Evolutionary conservation across 1,140 invertebrate species (phyloP), one percentile per base, ranked within the genome.

Genomic region (Hydropsyche tenuis): DNA sequence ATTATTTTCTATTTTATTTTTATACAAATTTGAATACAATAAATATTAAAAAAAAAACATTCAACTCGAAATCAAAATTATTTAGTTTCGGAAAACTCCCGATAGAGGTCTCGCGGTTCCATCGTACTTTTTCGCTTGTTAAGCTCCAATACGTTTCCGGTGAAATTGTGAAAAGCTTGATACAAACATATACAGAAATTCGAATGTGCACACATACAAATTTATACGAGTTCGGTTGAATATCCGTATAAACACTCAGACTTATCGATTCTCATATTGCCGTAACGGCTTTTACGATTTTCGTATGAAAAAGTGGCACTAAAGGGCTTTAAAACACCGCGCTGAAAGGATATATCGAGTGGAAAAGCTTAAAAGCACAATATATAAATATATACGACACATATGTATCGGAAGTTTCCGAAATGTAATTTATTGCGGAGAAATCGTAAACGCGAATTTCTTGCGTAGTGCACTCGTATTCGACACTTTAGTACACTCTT

Each of bases 61-160:
- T n/a, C n/a, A n/a, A n/a, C n/a, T n/a, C n/a, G n/a, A n/a, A n/a
- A n/a, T n/a, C n/a, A n/a, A n/a, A n/a, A 9, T 9, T 37, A 4
- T 37, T 37, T 37, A 25, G 6, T 22, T 25, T 23, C 14, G 45
- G 11, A n/a, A 16, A 48, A 48, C 4, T 14, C 25, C 18, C 23
- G 23, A 60, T 20, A 60, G 56, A 25, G 23, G 23, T 20, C 56
- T 27, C 56, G 56, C 20, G 56, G 23, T 23, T 11, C 30, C 14
- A n/a, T 18, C 30, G 30, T 43, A 25, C 30, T 65, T 65, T 65
- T 65, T 43, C 63, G 63, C 63, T 23, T 65, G 63, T 65, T 65
- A 65, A 43, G 14, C 42, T 9, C 42, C 9, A 65, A 65, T 65
- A 45, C 63, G 37, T 60, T 60, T 60, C 56, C 56, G 56, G 56